Percentiles rank a stretch among this genome's conserved stretches.
These are phyloP conservation scores for Eupithecia subfuscata DNA, from an alignment of 2,888 invertebrate genomes.

Conservation along the genomic window DNA sequence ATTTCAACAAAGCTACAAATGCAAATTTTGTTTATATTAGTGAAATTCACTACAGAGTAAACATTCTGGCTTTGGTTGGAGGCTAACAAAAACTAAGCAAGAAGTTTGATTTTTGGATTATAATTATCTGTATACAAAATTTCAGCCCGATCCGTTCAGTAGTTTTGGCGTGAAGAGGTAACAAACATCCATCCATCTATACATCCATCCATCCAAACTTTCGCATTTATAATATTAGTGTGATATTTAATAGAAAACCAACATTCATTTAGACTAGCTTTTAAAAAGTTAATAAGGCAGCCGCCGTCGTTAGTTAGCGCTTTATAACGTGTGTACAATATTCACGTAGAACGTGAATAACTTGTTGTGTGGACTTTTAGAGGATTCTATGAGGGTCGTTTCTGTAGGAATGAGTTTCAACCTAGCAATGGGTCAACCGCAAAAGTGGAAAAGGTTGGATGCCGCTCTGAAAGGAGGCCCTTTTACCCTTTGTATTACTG, in stretches of 20 bases:
- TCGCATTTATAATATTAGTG: no score
- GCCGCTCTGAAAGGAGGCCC: slow-evolving; percentile 28
- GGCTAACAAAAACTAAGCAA: neutral
- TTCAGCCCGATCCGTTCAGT: no score
- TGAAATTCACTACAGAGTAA: neutral
- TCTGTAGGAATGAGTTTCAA: slow-evolving; percentile 24
- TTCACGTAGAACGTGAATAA: neutral
- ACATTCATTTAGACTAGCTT: neutral
- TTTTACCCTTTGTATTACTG: slow-evolving; percentile 23
- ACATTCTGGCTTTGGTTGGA: neutral
- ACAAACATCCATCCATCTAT: no score
- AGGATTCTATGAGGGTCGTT: neutral
- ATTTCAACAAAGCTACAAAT: slow-evolving; percentile 43
- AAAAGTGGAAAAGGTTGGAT: slow-evolving; percentile 30
- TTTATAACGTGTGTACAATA: neutral
- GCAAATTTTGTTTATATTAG: neutral
- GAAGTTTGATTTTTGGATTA: no score
- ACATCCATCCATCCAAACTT: no score
- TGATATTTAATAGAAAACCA: neutral
- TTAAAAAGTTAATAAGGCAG: neutral
- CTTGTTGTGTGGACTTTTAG: slow-evolving; percentile 7
- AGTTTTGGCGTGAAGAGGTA: no score
- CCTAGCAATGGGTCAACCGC: slow-evolving; percentile 29
- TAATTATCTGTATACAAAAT: no score
- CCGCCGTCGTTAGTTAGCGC: neutral